Conservation (phyloP, 53 echinoderm and acorn worm genomes). For the Hippasteria phrygiana region DNA sequence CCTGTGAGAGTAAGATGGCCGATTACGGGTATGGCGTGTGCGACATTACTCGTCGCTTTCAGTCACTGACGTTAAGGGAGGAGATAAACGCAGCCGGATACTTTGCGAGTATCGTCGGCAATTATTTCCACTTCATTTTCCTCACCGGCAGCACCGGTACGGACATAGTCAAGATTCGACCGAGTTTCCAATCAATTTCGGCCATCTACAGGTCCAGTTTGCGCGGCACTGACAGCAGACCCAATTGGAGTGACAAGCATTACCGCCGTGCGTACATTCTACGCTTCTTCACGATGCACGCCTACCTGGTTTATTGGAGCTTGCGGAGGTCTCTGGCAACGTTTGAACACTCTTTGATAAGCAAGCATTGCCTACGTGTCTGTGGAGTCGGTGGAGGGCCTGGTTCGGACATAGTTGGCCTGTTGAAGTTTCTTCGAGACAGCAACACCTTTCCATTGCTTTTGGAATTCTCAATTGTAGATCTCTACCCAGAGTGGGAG, state of each 20-base stretch:
- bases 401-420: neutral
- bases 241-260: constrained; percentile 11
- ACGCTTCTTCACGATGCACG: constrained; percentile 32
- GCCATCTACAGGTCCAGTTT: neutral
- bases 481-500: constrained; percentile 6
- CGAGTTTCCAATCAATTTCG: neutral
- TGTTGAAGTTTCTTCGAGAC: neutral
- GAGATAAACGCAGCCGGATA: neutral
- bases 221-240: neutral
- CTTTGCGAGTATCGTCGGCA: constrained; percentile 1
- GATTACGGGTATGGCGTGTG: neutral
- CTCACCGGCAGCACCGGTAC: neutral
- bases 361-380: neutral
- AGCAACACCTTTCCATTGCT: neutral
- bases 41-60: neutral
- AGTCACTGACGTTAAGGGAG: neutral
- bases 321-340: neutral
- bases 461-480: constrained; percentile 7
- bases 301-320: constrained; percentile 22
- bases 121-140: neutral
- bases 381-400: constrained; percentile 47
- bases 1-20: neutral
- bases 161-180: neutral
- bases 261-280: neutral
- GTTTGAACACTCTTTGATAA: neutral